Conservation (phyloP, 2,888 invertebrate genomes). For the Theristus sp. region DNA sequence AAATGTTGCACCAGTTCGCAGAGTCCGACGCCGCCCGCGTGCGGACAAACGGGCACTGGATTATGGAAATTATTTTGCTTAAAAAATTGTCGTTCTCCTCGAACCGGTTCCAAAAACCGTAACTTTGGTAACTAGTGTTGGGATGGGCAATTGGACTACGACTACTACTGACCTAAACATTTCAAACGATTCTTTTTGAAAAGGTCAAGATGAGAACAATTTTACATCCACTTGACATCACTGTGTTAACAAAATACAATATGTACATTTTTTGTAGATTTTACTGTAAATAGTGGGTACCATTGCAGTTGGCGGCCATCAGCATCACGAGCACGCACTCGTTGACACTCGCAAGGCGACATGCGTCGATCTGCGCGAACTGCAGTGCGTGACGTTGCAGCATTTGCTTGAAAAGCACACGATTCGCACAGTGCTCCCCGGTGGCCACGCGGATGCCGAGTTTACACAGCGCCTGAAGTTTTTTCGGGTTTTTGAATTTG, state of each 20-base stretch:
- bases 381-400: constrained; percentile 58
- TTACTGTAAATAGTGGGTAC: constrained; percentile 39
- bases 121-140: no score
- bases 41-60: constrained; percentile 73
- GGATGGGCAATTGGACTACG: background rate
- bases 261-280: no score
- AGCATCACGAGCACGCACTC: constrained; percentile 71
- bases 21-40: constrained; percentile 79
- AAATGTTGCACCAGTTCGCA: constrained; percentile 85
- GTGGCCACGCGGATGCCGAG: constrained; percentile 66
- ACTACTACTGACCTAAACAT: no score
- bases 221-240: no score
- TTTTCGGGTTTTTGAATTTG: no score
- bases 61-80: constrained; percentile 10
- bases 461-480: constrained; percentile 40
- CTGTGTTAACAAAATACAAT: no score
- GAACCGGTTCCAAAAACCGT: no score
- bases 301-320: constrained; percentile 64
- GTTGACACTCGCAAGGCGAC: constrained; percentile 58
- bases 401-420: constrained; percentile 73
- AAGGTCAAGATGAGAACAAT: no score
- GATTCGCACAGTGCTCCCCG: constrained; percentile 76
- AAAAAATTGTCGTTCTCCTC: no score
- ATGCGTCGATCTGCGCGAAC: constrained; percentile 75
- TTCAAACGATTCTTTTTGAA: no score